phyloP scores from a whole-genome alignment of 1,140 invertebrate species.

The Samia ricini region DNA sequence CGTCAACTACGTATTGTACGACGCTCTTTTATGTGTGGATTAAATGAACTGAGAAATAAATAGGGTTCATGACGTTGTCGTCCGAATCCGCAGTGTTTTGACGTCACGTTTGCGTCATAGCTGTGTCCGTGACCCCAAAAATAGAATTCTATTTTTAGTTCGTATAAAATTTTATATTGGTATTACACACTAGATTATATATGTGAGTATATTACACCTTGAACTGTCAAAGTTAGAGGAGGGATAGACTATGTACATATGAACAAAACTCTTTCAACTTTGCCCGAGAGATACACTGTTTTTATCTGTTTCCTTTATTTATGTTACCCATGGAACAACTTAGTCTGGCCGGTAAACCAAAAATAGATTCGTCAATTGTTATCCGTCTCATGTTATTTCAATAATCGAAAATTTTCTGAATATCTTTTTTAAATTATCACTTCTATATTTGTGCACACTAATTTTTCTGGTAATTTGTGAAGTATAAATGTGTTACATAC shows the following conservation, averaged over 20 bases:
- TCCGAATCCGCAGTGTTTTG: neutral
- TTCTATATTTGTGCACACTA: neutral
- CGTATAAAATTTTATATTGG: neutral
- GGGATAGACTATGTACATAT: conserved; percentile 5
- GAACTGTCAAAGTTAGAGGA: conserved; percentile 14
- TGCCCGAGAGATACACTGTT: neutral
- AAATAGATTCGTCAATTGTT: conserved; percentile 22
- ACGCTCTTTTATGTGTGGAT: neutral
- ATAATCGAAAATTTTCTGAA: neutral
- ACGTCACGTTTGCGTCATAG: conserved; percentile 23
- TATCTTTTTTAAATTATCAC: neutral
- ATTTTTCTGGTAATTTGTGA: neutral
- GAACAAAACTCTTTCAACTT: conserved; percentile 21
- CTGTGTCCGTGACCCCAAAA: conserved; percentile 10
- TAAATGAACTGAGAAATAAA: neutral
- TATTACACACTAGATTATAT: neutral
- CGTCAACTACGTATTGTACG: neutral
- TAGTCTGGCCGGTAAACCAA: conserved; percentile 19
- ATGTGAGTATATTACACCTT: conserved; percentile 2
- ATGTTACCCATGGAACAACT: conserved; percentile 18
- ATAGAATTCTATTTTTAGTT: conserved; percentile 3
- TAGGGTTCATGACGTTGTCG: neutral
- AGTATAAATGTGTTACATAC: no score
- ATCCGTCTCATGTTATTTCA: neutral
- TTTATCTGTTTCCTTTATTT: conserved; percentile 24